Evolutionary conservation across 2,797 vertebrate genomes (phyloP).

Genomic region (Setipinna tenuifilis): DNA sequence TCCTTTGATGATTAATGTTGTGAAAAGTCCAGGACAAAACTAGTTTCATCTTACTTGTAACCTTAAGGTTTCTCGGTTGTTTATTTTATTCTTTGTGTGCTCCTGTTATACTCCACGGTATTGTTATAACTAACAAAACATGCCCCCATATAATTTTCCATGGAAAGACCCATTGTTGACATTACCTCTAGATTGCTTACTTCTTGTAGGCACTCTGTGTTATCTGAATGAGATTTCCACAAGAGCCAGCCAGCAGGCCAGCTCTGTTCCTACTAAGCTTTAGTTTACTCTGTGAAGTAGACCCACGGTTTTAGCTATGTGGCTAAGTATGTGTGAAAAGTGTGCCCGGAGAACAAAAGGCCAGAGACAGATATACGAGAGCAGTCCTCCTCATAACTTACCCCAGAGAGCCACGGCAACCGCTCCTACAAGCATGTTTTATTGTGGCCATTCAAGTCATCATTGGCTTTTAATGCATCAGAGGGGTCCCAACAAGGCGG

Average conservation of each 20-base stretch:
- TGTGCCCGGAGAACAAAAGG: background rate
- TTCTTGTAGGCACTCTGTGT: background rate
- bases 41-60: conserved; percentile 12
- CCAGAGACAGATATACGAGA: background rate
- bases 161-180: background rate
- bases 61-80: background rate
- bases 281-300: background rate
- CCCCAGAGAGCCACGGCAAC: background rate
- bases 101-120: background rate
- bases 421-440: conserved; percentile 10
- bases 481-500: background rate
- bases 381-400: conserved; percentile 9
- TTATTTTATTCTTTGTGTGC: conserved; percentile 3
- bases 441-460: background rate
- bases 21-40: background rate
- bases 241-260: background rate
- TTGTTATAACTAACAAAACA: background rate
- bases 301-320: background rate
- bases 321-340: background rate
- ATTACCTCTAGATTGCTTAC: background rate
- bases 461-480: conserved; percentile 6
- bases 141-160: background rate
- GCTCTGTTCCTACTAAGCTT: background rate
- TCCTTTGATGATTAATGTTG: background rate
- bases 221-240: background rate